These are phyloP conservation scores for Crossaster papposus DNA, from an alignment of 53 echinoderm and acorn worm species.

Conservation along the genomic window DNA sequence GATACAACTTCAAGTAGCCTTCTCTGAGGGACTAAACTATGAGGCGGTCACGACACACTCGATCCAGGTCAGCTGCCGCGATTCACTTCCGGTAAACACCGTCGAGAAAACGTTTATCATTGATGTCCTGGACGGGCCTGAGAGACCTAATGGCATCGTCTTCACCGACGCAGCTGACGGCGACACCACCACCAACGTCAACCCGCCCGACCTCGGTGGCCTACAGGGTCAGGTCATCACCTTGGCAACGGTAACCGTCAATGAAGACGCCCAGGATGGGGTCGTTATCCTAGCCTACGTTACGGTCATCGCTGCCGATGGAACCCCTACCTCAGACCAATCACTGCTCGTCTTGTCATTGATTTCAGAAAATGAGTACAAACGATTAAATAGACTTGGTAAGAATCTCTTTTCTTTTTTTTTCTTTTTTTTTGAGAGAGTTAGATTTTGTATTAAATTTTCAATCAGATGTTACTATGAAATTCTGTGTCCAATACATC, in stretches of 20 bases:
- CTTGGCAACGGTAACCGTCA: constrained; percentile 53
- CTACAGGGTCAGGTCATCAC: constrained; percentile 46
- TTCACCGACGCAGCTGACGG: constrained; percentile 55
- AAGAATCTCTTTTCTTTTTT: neutral
- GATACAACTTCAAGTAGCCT: constrained; percentile 61
- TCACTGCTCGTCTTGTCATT: constrained; percentile 29
- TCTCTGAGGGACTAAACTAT: constrained; percentile 39
- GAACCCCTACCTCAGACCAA: constrained; percentile 1
- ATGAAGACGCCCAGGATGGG: constrained; percentile 45
- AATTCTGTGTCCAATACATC: too few relatives aligned
- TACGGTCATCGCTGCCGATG: constrained; percentile 45
- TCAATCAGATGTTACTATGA: neutral
- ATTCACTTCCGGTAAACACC: constrained; percentile 54
- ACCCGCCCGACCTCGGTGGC: constrained; percentile 20
- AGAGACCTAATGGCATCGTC: constrained; percentile 57
- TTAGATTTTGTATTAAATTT: neutral
- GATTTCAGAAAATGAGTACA: constrained; percentile 60
- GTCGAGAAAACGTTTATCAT: constrained; percentile 46
- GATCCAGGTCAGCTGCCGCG: constrained; percentile 52
- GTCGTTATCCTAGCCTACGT: constrained; percentile 56
- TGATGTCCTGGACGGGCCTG: constrained; percentile 54
- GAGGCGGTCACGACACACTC: constrained; percentile 4
- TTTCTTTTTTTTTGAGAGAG: neutral
- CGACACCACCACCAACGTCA: constrained; percentile 41
- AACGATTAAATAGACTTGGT: constrained; percentile 31